Base-by-base conservation (phyloP, 2,888 invertebrate genomes). In the Proisotoma minuta region DNA sequence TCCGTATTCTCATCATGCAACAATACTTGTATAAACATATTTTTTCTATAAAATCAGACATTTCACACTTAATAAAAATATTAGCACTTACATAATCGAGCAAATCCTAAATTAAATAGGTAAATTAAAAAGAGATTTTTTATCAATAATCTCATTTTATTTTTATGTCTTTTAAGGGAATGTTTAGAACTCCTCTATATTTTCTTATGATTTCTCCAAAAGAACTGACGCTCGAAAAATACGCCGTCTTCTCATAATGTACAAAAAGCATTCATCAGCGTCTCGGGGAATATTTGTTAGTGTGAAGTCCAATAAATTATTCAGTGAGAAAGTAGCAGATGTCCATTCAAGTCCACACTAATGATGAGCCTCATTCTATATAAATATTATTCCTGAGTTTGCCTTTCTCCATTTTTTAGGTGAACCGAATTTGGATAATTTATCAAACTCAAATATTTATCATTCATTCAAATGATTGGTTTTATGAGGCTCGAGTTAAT, bases 281-380 rank as follows among this genome's bases (percentile, higher is more conserved):
- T 34, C 15, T 15, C 34, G 15, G 8, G 34, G 34, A 34, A 10
- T 18, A 54, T 54, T 39, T 34, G n/a, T 20, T 23, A 12, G 54
- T 28, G 52, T 52, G 52, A 52, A 52, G 52, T 52, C n/a, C 5
- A 48, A 68, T 68, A 57, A 61, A 65, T 63, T 62, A 63, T 65
- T 56, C 52, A 59, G 20, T 24, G 47, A 26, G 66, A 52, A 66
- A 66, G 54, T 43, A 52, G 63, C 69, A 69, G 69, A 66, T 69
- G 69, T 65, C 65, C 63, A 60, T 63, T 80, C 81, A 49, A 12
- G 28, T 39, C 24, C 12, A 56, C 26, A 52, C 18, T 52, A 52
- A 24, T 2, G 29, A n/a, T 74, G 62, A 62, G 53, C 60, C 27
- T 29, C 47, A 26, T 57, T 3, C 47, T 12, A 15, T 12, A 34